A percentile compares a stretch with the other conserved stretches of the same genome.
phyloP scores from a whole-genome alignment of 2,797 vertebrate species.

The Hippopotamyrus pictus region DNA sequence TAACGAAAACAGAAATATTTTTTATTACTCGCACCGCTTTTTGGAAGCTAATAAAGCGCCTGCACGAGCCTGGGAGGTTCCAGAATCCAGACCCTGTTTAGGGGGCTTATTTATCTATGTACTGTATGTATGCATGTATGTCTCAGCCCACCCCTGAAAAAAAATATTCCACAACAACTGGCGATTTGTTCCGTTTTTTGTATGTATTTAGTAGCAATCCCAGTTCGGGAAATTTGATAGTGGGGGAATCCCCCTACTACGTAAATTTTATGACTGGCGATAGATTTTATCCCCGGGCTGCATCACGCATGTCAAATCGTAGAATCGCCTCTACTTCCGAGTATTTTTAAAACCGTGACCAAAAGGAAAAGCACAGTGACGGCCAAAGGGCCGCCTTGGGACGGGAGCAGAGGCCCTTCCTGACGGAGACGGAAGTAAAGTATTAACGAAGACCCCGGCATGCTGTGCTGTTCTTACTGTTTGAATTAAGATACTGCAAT shows the following conservation, averaged over 20 bases:
- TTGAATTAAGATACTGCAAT: background rate
- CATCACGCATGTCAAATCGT: background rate
- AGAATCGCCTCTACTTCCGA: background rate
- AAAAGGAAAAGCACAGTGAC: background rate
- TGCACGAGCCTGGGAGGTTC: background rate
- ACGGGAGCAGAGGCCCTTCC: background rate
- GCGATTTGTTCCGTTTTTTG: background rate
- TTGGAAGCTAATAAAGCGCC: background rate
- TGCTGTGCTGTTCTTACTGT: background rate
- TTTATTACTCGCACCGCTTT: background rate
- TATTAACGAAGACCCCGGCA: background rate
- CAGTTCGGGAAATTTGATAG: background rate
- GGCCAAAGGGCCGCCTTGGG: background rate
- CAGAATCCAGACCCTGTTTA: background rate
- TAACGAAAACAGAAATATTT: background rate
- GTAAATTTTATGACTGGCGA: background rate
- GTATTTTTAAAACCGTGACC: background rate
- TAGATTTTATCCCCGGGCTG: background rate
- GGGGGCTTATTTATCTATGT: background rate
- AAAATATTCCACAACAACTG: background rate
- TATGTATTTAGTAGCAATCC: background rate
- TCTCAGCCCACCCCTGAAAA: background rate
- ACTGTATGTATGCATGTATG: background rate
- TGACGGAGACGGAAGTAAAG: background rate
- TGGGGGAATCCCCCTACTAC: background rate